Evolutionary conservation across 2,797 vertebrate genomes (phyloP).

Genomic region (Acestrorhynchus altus): DNA sequence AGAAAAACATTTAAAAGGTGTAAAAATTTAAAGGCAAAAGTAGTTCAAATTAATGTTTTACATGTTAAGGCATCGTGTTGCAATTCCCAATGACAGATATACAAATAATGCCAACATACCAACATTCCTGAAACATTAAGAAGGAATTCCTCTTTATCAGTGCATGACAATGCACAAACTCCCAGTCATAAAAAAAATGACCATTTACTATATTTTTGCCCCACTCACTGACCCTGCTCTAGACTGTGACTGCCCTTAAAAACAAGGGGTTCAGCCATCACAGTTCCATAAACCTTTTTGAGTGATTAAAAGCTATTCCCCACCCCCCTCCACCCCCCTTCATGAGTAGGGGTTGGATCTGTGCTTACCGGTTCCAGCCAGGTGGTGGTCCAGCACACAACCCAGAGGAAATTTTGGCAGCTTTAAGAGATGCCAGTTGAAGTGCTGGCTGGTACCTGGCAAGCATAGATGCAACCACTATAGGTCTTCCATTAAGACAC

Average conservation of each 20-base stretch:
- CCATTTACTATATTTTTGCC: neutral
- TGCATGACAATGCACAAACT: neutral
- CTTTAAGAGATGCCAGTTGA: no score
- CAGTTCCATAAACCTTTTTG: conserved; percentile 6
- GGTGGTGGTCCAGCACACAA: no score
- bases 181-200: conserved; percentile 29
- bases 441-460: no score
- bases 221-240: neutral
- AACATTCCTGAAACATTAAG: neutral
- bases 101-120: neutral
- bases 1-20: neutral
- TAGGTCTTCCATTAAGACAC: no score
- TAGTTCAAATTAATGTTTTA: no score
- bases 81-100: neutral
- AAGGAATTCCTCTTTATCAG: neutral
- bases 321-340: no score
- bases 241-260: conserved; percentile 11
- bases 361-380: no score
- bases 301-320: conserved; percentile 8
- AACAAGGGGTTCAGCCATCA: conserved; percentile 17
- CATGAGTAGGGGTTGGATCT: no score
- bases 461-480: no score
- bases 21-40: neutral
- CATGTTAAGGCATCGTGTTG: neutral
- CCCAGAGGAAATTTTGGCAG: no score